Percentiles rank a stretch among this genome's conserved stretches.
phyloP scores from a whole-genome alignment of 2,113 vertebrate species.

The Rhynchomys soricoides region DNA sequence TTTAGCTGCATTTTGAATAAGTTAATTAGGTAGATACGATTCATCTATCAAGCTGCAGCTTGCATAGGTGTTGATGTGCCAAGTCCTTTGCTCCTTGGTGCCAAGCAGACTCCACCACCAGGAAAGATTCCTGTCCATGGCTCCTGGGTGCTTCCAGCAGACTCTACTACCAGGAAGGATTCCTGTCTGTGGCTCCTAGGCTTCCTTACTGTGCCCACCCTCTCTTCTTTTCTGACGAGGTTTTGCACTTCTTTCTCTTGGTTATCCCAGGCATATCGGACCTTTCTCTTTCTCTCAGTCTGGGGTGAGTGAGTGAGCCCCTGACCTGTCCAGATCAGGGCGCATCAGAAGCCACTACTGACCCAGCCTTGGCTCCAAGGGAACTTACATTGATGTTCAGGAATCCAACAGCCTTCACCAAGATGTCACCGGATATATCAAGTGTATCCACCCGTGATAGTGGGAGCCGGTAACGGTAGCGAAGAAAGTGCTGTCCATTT shows the following conservation, averaged over 20 bases:
- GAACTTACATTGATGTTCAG: conserved; percentile 74
- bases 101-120: no score
- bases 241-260: not conserved
- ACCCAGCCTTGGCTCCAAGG: not conserved
- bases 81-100: no score
- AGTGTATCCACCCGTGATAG: conserved; percentile 79
- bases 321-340: not conserved
- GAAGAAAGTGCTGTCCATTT: conserved; percentile 77
- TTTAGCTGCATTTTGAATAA: not conserved
- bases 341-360: not conserved
- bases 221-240: not conserved
- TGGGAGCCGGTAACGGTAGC: conserved; percentile 74
- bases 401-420: conserved; percentile 76
- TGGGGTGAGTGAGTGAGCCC: not conserved
- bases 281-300: not conserved
- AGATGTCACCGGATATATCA: conserved; percentile 77
- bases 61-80: no score
- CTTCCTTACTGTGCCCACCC: no score
- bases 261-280: not conserved
- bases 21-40: no score
- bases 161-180: not conserved
- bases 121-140: not conserved
- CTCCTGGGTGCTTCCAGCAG: no score
- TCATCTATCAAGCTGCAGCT: no score
- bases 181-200: not conserved